Base-by-base conservation (phyloP, 2,888 invertebrate species). In the Drosophila tanythrix region DNA sequence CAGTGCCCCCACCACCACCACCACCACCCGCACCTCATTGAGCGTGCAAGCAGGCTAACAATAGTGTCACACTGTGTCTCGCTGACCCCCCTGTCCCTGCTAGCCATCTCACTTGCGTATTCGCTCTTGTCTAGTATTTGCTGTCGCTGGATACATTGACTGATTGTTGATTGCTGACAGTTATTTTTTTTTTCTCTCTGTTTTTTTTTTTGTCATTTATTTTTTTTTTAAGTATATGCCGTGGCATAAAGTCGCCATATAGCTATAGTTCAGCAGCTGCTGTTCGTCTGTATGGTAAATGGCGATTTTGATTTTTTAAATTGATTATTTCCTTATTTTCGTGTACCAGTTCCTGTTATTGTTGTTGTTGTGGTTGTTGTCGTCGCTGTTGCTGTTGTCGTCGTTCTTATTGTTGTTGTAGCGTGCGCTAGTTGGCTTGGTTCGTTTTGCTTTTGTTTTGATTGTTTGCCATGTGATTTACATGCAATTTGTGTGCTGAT, bases 261-360 rank as follows among this genome's bases (percentile, higher is more conserved):
- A 46, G 52, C 70, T 62, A 57, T 59, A 74, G 74, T 56, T 73
- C 60, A 65, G 74, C 60, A 55, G 63, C 69, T 64, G 64, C 76
- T 65, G 74, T 61, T 68, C 48, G 68, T 38, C 59, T 68, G 65
- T 75, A 70, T 72, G 71, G 88, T 83, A 91, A 90, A 92, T 90
- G 85, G 88, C 82, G 91, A 91, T 91, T 92, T 92, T 92, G 92
- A 92, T 92, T 92, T 92, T 92, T 91, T 92, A 92, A 92, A 92
- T 92, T 92, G 92, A 92, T 92, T 92, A 92, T 92, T 92, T 92
- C 92, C 92, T 92, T 92, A 92, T 92, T 92, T 87, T 89, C 87
- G 88, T 88, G 83, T 81, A 81, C 81, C 81, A 76, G 68, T 81
- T 82, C 70, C 56, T 77, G 48, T 40, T 61, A 36, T 18, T 69